Percentiles rank a stretch among this genome's conserved stretches.
These are phyloP conservation scores for Babyrousa celebensis DNA, from an alignment of 2,797 vertebrate genomes.

Conservation along the genomic window DNA sequence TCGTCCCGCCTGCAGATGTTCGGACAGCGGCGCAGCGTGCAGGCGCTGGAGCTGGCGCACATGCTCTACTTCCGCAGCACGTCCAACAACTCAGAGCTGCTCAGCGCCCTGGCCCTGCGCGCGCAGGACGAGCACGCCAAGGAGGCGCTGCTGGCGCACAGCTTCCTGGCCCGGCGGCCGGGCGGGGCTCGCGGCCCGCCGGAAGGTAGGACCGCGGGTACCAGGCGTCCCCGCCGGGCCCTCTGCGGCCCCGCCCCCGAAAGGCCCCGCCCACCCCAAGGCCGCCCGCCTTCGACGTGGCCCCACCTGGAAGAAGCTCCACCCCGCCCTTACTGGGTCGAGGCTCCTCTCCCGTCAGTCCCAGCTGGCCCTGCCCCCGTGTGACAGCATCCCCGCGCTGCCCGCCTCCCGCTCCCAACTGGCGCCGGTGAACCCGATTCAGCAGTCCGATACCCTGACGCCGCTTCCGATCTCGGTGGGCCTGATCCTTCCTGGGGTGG, in stretches of 20 bases:
- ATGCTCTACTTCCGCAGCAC: conserved; percentile 90
- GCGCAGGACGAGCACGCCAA: conserved; percentile 90
- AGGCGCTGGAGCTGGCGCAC: conserved; percentile 89
- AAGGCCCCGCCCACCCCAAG: not conserved
- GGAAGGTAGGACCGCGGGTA: conserved; percentile 60
- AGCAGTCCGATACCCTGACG: not conserved
- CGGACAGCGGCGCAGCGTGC: conserved; percentile 86
- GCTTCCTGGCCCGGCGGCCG: conserved; percentile 81
- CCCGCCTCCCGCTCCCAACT: not conserved
- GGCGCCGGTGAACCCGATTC: not conserved
- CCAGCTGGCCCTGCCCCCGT: not conserved
- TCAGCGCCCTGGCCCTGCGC: conserved; percentile 87
- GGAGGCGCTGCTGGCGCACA: conserved; percentile 89
- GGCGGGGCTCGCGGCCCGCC: rapidly evolving
- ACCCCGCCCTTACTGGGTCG: not conserved
- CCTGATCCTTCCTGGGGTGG: not conserved
- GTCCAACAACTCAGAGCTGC: conserved; percentile 90
- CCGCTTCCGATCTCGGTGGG: not conserved
- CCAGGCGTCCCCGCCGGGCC: not conserved
- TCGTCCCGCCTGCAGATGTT: conserved; percentile 82
- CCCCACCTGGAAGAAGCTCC: not conserved
- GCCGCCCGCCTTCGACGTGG: not conserved
- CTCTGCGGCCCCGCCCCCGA: not conserved
- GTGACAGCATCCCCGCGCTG: not conserved
- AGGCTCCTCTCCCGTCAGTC: not conserved